Evolutionary conservation across 2,113 vertebrate genomes (phyloP).

Genomic region (Brachypodius melanocephalos): DNA sequence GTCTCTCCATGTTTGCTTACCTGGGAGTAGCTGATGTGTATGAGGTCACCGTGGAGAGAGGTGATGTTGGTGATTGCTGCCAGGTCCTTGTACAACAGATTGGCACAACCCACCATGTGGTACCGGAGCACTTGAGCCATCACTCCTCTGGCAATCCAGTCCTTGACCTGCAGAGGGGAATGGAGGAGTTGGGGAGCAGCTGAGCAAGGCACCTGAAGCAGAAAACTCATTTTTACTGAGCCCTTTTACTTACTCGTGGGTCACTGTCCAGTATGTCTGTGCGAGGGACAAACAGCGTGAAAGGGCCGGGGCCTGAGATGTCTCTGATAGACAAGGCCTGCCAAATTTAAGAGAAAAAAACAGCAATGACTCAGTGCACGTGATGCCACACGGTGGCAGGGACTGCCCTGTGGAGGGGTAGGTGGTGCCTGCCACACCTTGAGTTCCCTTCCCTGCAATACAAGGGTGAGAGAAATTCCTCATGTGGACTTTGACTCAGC

Average conservation of each 20-base stretch:
- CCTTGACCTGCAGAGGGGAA: conserved; percentile 61
- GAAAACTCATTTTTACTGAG: background rate
- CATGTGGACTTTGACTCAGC: background rate
- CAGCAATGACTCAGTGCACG: background rate
- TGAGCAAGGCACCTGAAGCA: no score
- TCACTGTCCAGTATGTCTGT: conserved; percentile 23
- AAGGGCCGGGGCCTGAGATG: conserved; percentile 78
- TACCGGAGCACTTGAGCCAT: conserved; percentile 78
- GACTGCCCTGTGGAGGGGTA: background rate
- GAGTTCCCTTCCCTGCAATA: background rate
- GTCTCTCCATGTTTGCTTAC: conserved; percentile 56
- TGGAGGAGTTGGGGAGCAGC: background rate
- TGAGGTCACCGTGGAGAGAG: conserved; percentile 80
- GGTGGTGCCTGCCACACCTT: rapidly evolving
- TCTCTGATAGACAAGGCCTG: conserved; percentile 74
- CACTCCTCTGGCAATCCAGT: conserved; percentile 52
- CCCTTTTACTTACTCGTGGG: conserved; percentile 53
- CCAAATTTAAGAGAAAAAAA: background rate
- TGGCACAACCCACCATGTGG: conserved; percentile 84
- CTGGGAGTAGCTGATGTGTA: conserved; percentile 76
- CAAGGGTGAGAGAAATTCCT: background rate
- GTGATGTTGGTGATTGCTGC: conserved; percentile 72
- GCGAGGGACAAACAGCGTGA: conserved; percentile 84
- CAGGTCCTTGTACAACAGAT: conserved; percentile 77
- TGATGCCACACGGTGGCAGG: rapidly evolving